Conservation (phyloP, 2,888 invertebrate species). For the Tenthredo scrophulariae region DNA sequence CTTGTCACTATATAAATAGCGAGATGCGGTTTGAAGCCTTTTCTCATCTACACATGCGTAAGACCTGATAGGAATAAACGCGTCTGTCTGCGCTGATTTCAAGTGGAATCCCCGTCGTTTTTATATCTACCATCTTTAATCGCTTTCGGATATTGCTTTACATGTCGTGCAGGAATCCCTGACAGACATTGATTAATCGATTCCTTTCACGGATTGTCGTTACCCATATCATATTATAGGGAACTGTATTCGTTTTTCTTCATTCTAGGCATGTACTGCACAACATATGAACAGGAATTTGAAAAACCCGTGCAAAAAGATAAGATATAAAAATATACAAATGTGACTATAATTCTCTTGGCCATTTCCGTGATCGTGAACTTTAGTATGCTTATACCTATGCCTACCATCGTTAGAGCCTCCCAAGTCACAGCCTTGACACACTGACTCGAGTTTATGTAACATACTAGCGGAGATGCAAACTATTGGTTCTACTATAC, state of each 20-base stretch:
- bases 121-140: conserved; percentile 35
- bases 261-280: not conserved
- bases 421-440: conserved; percentile 19
- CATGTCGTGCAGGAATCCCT: not conserved
- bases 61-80: not conserved
- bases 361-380: conserved; percentile 29
- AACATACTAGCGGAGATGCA: conserved; percentile 15
- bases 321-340: not conserved
- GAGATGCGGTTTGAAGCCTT: not conserved
- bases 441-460: not conserved
- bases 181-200: conserved; percentile 36
- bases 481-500: not conserved
- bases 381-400: not conserved
- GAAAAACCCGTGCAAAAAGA: not conserved
- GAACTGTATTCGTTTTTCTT: not conserved
- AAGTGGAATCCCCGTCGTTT: conserved; percentile 33
- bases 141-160: conserved; percentile 47
- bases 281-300: not conserved
- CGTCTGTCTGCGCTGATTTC: not conserved
- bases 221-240: not conserved
- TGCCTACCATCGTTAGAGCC: not conserved
- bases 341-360: not conserved
- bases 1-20: conserved; percentile 30
- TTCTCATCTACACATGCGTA: not conserved
- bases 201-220: not conserved